Conservation (phyloP, 2,888 invertebrate species). For the Mythimna ferrago region DNA sequence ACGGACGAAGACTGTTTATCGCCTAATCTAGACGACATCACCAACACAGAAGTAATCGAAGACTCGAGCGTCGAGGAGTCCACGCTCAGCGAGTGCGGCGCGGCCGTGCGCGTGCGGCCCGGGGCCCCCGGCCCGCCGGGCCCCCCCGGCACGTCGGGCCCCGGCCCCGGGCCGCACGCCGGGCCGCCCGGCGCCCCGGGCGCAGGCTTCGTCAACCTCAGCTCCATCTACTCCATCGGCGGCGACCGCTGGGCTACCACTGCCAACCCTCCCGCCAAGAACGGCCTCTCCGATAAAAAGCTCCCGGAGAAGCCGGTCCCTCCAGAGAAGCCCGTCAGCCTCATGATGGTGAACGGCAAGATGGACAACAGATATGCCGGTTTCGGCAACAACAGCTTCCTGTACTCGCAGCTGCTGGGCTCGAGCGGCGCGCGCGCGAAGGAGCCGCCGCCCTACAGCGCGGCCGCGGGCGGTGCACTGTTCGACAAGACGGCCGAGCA, state of each 20-base stretch:
- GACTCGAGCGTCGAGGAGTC: constrained; percentile 88
- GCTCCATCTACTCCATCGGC: constrained; percentile 86
- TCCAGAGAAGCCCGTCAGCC: constrained; percentile 87
- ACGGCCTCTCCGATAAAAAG: constrained; percentile 80
- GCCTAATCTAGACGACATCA: constrained; percentile 92
- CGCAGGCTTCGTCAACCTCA: constrained; percentile 84
- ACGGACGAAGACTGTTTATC: constrained; percentile 93
- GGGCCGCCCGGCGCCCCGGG: constrained; percentile 62
- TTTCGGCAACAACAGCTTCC: constrained; percentile 87
- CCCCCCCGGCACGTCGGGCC: constrained; percentile 25
- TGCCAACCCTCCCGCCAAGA: constrained; percentile 66
- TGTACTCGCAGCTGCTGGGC: constrained; percentile 85
- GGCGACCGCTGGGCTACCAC: constrained; percentile 76
- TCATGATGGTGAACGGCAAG: constrained; percentile 88
- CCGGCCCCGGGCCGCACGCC: constrained; percentile 22
- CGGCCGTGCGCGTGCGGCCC: constrained; percentile 60
- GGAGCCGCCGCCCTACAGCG: constrained; percentile 85
- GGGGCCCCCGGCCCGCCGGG: constrained; percentile 31
- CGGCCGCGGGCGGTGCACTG: constrained; percentile 79
- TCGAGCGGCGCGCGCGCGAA: constrained; percentile 79
- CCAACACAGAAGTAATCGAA: constrained; percentile 86
- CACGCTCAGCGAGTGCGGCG: constrained; percentile 80
- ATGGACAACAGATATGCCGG: constrained; percentile 83
- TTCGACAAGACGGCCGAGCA: constrained; percentile 76
- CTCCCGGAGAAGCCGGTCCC: constrained; percentile 85